Evolutionary conservation across 2,797 vertebrate genomes (phyloP), one percentile per base, ranked within the genome.

Genomic region (Lacerta agilis): DNA sequence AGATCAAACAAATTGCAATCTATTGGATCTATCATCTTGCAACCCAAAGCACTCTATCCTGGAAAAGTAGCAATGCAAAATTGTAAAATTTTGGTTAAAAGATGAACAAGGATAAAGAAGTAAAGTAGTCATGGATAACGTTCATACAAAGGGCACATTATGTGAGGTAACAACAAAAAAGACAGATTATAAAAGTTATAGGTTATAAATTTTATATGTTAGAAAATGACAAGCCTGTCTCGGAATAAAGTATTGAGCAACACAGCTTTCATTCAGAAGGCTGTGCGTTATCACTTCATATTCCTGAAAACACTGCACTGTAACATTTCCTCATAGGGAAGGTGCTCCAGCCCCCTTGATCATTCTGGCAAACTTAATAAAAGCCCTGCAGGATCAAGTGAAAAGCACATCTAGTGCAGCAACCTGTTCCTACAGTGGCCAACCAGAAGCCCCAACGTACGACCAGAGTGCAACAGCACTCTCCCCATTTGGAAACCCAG

Each of bases 1-100:
- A 97, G 88, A 79, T 96, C 95, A 86, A 94, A 94, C 66, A 95
- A 88, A 61, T 93, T 95, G 58, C 96, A 96, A 82, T 97, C 97
- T 81, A 94, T 36, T 49, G 94, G 92, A 87, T 97, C 96, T 15
- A 93, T 66, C 97, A 97, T 96, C 27, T 77, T 69, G 93, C 86
- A 77, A 85, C 10, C 9, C 1, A 58, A 36, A 1, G 23, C 36
- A 25, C 43, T 17, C 10, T 38, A 3, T 81, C 88, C 93, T 90
- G 38, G 10, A 80, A 10, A 58, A 89, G 49, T 5, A 86, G 78
- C 0, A 89, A 0, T 2, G 8, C 8, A 45, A 27, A 23, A 13
- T 38, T n/a, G 9, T 78, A 81, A 43, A 29, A 80, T 2, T 2
- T 2, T 0, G 38, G 71, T 69, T 38, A 84, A 73, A 41, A 76